These are phyloP conservation scores for Acleris emargana DNA, from an alignment of 2,888 invertebrate genomes.

Conservation along the genomic window DNA sequence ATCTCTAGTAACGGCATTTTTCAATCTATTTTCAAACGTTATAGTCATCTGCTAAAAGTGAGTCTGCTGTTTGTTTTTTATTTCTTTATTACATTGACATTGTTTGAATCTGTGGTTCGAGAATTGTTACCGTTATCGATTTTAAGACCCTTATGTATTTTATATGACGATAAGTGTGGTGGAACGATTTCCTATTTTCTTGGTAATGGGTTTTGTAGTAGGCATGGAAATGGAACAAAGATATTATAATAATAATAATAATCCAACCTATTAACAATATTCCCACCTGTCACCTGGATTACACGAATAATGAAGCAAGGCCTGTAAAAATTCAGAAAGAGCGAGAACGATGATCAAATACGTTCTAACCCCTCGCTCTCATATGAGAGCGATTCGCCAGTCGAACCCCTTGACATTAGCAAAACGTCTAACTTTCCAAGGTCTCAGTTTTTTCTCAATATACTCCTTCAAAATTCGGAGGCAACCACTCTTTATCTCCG, in stretches of 20 bases:
- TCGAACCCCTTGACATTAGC: slow-evolving; percentile 8
- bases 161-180: no score
- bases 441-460: slow-evolving; percentile 14
- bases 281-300: no score
- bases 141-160: no score
- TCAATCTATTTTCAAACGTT: slow-evolving; percentile 24
- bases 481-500: slow-evolving; percentile 47
- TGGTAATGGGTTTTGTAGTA: no score
- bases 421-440: slow-evolving; percentile 15
- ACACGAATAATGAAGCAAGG: no score
- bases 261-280: no score
- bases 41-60: background rate
- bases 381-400: background rate
- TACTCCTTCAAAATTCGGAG: slow-evolving; percentile 39
- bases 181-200: no score
- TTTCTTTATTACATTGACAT: background rate
- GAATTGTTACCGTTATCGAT: no score
- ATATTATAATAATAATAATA: no score
- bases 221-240: no score
- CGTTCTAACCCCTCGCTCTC: background rate
- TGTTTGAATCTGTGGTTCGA: no score
- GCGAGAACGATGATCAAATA: background rate
- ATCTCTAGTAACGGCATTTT: slow-evolving; percentile 25
- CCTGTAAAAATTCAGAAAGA: no score
- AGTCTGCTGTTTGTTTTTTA: background rate